phyloP scores from a whole-genome alignment of 2,888 invertebrate genomes.

The Dasysyrphus albostriatus region DNA sequence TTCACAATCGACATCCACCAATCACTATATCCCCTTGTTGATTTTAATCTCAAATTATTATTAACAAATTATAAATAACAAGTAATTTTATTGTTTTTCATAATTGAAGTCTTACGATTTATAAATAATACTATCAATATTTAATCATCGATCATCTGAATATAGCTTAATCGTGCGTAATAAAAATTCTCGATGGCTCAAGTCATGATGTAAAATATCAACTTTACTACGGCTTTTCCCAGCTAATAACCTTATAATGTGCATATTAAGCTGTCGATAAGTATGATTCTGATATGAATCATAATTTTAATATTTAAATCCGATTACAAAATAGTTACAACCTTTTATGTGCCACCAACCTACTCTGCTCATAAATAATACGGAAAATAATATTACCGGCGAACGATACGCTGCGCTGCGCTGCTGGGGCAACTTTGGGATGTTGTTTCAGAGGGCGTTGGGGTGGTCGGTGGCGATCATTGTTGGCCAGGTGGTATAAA shows the following conservation, averaged over 20 bases:
- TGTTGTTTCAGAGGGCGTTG: not conserved
- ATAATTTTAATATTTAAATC: constrained; percentile 62
- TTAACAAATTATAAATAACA: constrained; percentile 19
- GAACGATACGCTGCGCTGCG: too few relatives aligned
- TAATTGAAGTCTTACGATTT: constrained; percentile 32
- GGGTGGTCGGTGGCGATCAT: not conserved
- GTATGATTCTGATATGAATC: constrained; percentile 40
- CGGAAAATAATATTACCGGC: constrained; percentile 4
- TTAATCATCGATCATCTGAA: constrained; percentile 32
- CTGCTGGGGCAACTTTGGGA: not conserved
- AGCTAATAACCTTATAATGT: constrained; percentile 32
- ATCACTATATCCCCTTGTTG: not conserved
- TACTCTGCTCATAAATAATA: constrained; percentile 47
- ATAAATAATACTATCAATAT: constrained; percentile 35
- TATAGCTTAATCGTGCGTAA: constrained; percentile 28
- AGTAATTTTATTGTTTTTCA: constrained; percentile 47
- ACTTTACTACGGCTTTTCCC: constrained; percentile 26
- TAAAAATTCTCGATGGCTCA: constrained; percentile 31
- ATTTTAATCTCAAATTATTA: constrained; percentile 48
- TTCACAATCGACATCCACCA: not conserved
- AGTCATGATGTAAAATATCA: constrained; percentile 3
- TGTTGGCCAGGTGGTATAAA: constrained; percentile 50
- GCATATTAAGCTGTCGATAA: constrained; percentile 42
- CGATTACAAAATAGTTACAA: constrained; percentile 41
- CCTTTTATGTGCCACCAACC: constrained; percentile 35